These are phyloP conservation scores for Brienomyrus brachyistius DNA, from an alignment of 2,113 vertebrate species.

Conservation along the genomic window DNA sequence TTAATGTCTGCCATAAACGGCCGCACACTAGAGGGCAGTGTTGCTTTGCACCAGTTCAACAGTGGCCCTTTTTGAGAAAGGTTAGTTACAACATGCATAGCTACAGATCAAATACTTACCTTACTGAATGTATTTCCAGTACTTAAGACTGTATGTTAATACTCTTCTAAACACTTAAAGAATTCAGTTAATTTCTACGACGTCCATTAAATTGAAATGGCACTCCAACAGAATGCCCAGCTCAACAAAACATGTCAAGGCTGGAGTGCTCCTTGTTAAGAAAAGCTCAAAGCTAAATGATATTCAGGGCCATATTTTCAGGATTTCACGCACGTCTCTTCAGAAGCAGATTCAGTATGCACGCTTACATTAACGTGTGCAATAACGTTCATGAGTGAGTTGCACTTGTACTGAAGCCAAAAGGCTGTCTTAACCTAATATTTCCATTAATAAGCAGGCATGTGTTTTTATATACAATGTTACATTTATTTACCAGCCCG, in stretches of 20 bases:
- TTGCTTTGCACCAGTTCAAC: constrained; percentile 12
- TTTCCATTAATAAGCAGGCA: not conserved
- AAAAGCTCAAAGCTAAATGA: not conserved
- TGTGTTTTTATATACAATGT: not conserved
- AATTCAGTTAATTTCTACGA: not conserved
- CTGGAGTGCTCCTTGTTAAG: not conserved
- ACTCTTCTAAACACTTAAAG: not conserved
- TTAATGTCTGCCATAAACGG: not conserved
- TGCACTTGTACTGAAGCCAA: not conserved
- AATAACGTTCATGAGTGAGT: not conserved
- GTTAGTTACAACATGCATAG: not conserved
- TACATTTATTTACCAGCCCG: not conserved
- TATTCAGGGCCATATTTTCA: not conserved
- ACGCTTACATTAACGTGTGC: not conserved
- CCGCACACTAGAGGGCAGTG: constrained; percentile 52
- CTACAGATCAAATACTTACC: not conserved
- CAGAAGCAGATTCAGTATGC: not conserved
- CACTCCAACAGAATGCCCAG: not conserved
- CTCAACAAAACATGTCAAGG: not conserved
- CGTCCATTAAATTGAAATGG: not conserved
- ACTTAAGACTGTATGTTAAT: not conserved
- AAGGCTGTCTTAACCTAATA: not conserved
- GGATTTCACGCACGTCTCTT: not conserved
- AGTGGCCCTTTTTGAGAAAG: not conserved
- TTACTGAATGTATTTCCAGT: not conserved